Percentiles rank a stretch among this genome's conserved stretches.
Conservation (phyloP, 2,113 vertebrate species). For the Noturus placidus region DNA sequence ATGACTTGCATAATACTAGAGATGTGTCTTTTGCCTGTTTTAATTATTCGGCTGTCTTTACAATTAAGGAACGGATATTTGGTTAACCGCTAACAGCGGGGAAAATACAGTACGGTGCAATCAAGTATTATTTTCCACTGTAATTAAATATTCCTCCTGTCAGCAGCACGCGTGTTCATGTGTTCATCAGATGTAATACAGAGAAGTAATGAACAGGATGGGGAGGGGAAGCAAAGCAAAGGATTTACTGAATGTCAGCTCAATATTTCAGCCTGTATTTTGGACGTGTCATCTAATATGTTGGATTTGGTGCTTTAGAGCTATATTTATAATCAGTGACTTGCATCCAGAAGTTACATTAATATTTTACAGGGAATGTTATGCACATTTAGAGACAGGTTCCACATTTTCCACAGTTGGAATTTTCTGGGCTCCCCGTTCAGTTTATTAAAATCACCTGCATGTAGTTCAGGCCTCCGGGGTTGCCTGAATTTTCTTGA, state of each 20-base stretch:
- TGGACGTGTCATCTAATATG: not conserved
- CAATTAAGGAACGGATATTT: not conserved
- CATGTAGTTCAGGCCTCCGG: not conserved
- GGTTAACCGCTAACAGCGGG: not conserved
- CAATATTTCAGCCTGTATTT: not conserved
- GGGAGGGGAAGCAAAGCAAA: not conserved
- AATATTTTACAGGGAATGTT: not conserved
- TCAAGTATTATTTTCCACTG: slow-evolving; percentile 1
- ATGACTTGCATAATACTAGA: not conserved
- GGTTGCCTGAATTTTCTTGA: not conserved
- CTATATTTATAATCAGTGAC: not conserved
- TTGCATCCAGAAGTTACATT: not conserved
- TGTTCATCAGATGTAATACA: not conserved
- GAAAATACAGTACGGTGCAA: not conserved
- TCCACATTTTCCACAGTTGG: not conserved
- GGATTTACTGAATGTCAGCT: not conserved
- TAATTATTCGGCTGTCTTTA: not conserved
- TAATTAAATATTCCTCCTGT: not conserved
- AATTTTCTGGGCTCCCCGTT: not conserved
- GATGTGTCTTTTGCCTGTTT: not conserved
- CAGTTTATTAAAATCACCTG: not conserved
- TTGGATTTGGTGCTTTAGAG: not conserved
- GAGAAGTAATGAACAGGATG: not conserved
- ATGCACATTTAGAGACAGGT: not conserved
- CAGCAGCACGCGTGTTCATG: not conserved